A percentile compares a stretch with the other conserved stretches of the same genome.
Conservation (phyloP, 2,888 invertebrate species). For the Leptopilina drosophilae region DNA sequence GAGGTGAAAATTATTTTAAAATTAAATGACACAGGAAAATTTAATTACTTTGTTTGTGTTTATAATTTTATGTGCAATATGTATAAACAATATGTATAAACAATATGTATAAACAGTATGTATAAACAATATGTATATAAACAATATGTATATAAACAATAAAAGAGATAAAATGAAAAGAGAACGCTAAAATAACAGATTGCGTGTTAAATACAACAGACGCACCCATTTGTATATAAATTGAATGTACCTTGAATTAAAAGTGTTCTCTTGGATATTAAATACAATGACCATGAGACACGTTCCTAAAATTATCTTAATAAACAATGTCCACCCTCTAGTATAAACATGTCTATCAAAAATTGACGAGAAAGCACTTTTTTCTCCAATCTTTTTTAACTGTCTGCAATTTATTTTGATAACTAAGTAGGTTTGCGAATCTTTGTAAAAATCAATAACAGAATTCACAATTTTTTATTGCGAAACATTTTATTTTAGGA, state of each 20-base stretch:
- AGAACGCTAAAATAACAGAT: neutral
- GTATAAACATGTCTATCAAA: neutral
- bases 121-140: no score
- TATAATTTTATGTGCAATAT: neutral
- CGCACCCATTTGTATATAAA: conserved; percentile 5
- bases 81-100: no score
- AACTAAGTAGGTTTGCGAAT: no score
- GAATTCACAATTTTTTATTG: no score
- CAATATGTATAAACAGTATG: no score
- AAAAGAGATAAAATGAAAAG: neutral
- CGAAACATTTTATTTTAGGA: no score
- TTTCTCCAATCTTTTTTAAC: neutral
- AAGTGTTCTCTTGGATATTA: neutral
- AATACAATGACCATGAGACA: neutral
- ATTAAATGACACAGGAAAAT: neutral
- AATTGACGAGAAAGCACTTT: neutral
- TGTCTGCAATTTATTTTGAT: no score
- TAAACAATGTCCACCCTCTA: neutral
- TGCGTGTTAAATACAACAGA: conserved; percentile 5
- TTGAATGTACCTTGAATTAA: neutral
- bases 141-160: no score
- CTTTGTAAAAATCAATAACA: no score
- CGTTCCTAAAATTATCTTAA: neutral
- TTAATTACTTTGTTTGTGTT: conserved; percentile 4
- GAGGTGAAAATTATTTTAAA: no score